Percentiles rank a stretch among this genome's conserved stretches.
Conservation (phyloP, 2,888 invertebrate genomes). For the Gastrophysa polygoni region DNA sequence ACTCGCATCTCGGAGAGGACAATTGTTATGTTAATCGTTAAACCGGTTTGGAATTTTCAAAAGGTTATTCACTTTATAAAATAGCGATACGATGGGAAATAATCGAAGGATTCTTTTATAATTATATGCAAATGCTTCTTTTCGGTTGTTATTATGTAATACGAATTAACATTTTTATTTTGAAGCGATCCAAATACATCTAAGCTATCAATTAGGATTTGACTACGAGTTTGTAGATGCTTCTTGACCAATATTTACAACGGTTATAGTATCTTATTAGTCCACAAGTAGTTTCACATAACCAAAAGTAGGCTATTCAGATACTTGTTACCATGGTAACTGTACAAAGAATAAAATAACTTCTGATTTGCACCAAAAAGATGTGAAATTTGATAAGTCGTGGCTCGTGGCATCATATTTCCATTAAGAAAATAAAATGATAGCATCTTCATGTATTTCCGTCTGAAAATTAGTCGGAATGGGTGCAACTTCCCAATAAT, state of each 20-base stretch:
- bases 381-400: too few relatives aligned
- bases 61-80: slow-evolving; percentile 58
- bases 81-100: slow-evolving; percentile 50
- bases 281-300: too few relatives aligned
- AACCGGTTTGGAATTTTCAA: slow-evolving; percentile 58
- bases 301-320: too few relatives aligned
- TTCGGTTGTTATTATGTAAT: slow-evolving; percentile 50
- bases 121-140: slow-evolving; percentile 48
- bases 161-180: slow-evolving; percentile 50
- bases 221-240: slow-evolving; percentile 31
- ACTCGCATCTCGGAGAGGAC: slow-evolving; percentile 49
- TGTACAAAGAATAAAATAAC: too few relatives aligned
- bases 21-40: slow-evolving; percentile 58
- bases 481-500: too few relatives aligned
- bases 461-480: too few relatives aligned
- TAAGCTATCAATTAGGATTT: slow-evolving; percentile 35
- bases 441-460: too few relatives aligned
- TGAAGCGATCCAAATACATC: slow-evolving; percentile 42
- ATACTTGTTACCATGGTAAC: too few relatives aligned
- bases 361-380: too few relatives aligned
- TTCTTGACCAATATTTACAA: slow-evolving; percentile 31
- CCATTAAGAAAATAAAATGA: too few relatives aligned
- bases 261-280: too few relatives aligned
- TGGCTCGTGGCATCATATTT: too few relatives aligned
- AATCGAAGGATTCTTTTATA: slow-evolving; percentile 39